Base-by-base conservation (phyloP, 1,140 invertebrate species). In the Ylistrum balloti region DNA sequence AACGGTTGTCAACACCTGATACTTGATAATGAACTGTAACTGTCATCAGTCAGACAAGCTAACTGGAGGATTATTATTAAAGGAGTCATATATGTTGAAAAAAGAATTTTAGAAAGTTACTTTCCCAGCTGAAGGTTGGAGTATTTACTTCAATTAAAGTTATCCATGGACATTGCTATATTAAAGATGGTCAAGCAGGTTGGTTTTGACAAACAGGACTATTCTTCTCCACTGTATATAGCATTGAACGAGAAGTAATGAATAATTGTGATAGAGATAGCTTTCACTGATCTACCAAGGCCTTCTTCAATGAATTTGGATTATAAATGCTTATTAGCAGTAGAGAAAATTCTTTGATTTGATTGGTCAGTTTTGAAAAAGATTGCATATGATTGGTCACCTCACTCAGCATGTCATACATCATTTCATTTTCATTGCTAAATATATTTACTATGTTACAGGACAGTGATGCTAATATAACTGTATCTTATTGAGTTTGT, bases 381-480 rank as follows among this genome's bases (percentile, higher is more conserved):
- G n/a, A 22, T 28, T 28, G 56, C n/a, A 74, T 74, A 3, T 74
- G 56, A 74, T 74, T 74, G 56, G 56, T 74, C 56, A 74, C 22
- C 11, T 74, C 22, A 74, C 56, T 74, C 17, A 74, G 22, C 9
- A 28, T 74, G 56, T 74, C 22, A 74, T 74, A 45, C 56, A 74
- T 74, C 56, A 74, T 74, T 28, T 74, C 56, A 74, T 74, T 74
- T 22, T 74, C 56, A 28, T 74, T n/a, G 56, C 5, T 5, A n/a
- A n/a, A 17, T 17, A 74, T 28, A 74, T 74, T 74, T 28, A 7
- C 56, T 74, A 1, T 1, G 56, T 74, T 74, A 74, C 56, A n/a
- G n/a, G n/a, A 74, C 56, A 74, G 56, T 74, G 56, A 74, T n/a
- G 56, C n/a, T 74, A 74, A 74, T 74, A 74, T 74, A 17, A 17